Conservation (phyloP, 2,797 vertebrate species). For the Sciurus carolinensis region DNA sequence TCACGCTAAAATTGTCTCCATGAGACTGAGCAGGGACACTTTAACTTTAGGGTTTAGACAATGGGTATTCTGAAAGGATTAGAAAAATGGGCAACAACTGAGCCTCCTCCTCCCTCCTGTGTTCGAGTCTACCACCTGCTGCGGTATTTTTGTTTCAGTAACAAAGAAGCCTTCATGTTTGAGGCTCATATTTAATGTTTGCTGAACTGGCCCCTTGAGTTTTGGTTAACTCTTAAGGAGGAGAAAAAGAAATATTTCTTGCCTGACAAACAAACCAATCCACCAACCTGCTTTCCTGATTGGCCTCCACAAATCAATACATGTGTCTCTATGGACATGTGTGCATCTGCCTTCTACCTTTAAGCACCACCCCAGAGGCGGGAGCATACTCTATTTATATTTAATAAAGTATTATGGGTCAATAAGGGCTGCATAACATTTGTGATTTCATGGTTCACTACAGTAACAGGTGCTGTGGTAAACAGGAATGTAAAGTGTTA, state of each 20-base stretch:
- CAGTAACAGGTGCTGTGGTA: conserved; percentile 77
- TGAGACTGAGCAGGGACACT: conserved; percentile 71
- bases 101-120: conserved; percentile 79
- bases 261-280: conserved; percentile 47
- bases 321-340: background rate
- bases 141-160: conserved; percentile 80
- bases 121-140: conserved; percentile 82
- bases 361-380: background rate
- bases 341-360: background rate
- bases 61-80: conserved; percentile 82
- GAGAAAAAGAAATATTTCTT: conserved; percentile 55
- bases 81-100: conserved; percentile 81
- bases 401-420: conserved; percentile 74
- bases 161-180: conserved; percentile 80
- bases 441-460: conserved; percentile 76
- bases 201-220: conserved; percentile 65
- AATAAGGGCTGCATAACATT: conserved; percentile 65
- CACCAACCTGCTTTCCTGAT: background rate
- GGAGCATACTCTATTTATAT: conserved; percentile 55
- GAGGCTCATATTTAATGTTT: conserved; percentile 80
- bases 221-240: conserved; percentile 78
- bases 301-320: background rate
- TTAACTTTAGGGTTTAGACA: conserved; percentile 77
- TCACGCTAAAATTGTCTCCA: conserved; percentile 63
- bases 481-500: conserved; percentile 73